Conservation (phyloP, 2,113 vertebrate genomes). For the Riparia riparia region DNA sequence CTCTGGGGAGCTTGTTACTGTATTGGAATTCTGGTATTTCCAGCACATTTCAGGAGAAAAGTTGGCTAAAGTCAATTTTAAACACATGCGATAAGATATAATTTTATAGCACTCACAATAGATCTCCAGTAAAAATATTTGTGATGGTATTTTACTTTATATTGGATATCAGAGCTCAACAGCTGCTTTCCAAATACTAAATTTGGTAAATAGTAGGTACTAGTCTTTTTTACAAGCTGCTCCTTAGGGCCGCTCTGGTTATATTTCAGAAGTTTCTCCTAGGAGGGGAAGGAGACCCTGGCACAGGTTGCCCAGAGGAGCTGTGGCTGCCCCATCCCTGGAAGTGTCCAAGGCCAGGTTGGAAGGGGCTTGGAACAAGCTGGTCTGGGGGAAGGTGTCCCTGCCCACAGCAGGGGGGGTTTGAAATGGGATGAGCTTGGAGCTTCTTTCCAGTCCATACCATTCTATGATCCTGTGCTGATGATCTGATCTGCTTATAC, state of each 20-base stretch:
- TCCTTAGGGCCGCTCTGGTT: neutral
- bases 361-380: rapidly evolving
- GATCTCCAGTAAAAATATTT: neutral
- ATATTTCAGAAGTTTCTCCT: neutral
- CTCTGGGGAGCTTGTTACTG: neutral
- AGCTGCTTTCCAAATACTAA: neutral
- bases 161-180: neutral
- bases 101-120: neutral
- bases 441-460: neutral
- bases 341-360: rapidly evolving
- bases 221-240: neutral
- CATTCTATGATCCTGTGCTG: neutral
- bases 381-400: neutral
- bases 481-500: neutral
- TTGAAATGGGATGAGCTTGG: neutral
- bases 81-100: neutral
- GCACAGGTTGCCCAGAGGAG: neutral
- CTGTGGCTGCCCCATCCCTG: neutral
- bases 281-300: neutral
- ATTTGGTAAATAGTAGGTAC: neutral
- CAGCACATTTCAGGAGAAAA: neutral
- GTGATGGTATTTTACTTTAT: neutral
- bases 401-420: neutral
- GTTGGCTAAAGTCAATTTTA: neutral
- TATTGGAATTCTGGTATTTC: neutral